phyloP scores from a whole-genome alignment of 1,140 invertebrate species.

The Elymnias hypermnestra region DNA sequence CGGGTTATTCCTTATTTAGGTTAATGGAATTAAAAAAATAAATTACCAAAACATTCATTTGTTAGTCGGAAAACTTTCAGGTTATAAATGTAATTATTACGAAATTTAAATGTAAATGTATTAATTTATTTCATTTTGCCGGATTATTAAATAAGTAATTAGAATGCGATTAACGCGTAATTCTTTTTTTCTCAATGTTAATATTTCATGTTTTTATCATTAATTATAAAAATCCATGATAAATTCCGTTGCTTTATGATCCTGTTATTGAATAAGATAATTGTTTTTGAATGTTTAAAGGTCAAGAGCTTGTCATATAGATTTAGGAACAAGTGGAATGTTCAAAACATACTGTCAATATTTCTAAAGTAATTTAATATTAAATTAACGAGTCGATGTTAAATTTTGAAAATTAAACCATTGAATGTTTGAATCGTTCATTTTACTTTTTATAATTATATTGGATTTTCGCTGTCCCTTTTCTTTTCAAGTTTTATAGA shows the following conservation, averaged over 20 bases:
- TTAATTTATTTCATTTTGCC: slow-evolving; percentile 1
- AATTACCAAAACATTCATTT: neutral
- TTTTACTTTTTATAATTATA: neutral
- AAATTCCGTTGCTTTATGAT: slow-evolving; percentile 18
- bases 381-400: slow-evolving; percentile 27
- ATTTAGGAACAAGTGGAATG: slow-evolving; percentile 32
- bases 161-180: slow-evolving; percentile 6
- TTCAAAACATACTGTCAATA: slow-evolving; percentile 70
- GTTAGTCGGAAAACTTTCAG: neutral
- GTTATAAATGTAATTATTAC: no score
- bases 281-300: slow-evolving; percentile 29
- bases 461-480: no score
- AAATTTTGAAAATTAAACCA: slow-evolving; percentile 20
- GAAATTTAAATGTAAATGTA: no score
- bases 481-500: no score
- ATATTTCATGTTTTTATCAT: slow-evolving; percentile 10
- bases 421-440: neutral
- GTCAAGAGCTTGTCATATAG: slow-evolving; percentile 66
- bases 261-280: slow-evolving; percentile 18
- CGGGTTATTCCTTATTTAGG: slow-evolving; percentile 13
- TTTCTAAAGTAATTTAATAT: slow-evolving; percentile 36
- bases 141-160: neutral
- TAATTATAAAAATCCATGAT: slow-evolving; percentile 12
- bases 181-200: neutral
- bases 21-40: slow-evolving; percentile 6